Evolutionary conservation across 2,888 invertebrate genomes (phyloP), one percentile per base, ranked within the genome.

Genomic region (Plebejus argus): DNA sequence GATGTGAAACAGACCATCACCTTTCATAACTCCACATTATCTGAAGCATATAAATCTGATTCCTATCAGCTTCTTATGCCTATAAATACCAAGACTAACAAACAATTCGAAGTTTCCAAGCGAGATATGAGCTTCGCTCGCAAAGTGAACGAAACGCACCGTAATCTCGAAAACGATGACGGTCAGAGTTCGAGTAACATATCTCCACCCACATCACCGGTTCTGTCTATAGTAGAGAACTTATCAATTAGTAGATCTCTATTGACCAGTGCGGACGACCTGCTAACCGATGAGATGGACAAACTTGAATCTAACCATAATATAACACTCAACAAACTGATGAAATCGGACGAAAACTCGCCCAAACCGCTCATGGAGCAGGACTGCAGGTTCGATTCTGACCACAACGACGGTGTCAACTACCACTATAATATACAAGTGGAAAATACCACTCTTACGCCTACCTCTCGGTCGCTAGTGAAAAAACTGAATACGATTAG

Each of bases 151-250:
- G 72, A 45, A 28, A 71, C 49, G 20, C 0, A 18, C 1, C 10
- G 23, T 23, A 45, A 45, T 23, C 10, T 39, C 1, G 71, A 72
- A 77, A 77, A 77, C 70, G 81, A 72, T 28, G 82, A 84, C 20
- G 79, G 79, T 33, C 86, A 84, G 0, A 90, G 87, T 81, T 91
- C 91, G 0, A 93, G 91, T 79, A 90, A 84, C 78, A 79, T 90
- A 0, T 90, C 92, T 1, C 81, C 91, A 28, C 92, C 92, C 0
- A 80, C 87, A 39, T 94, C 93, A 23, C 93, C 93, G 3, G 93
- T 91, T 81, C 80, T 94, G 61, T 93, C 93, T 4, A 84, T 93
- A 12, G 93, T 93, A 4, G 93, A 93, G 85, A 91, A 90, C 78
- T 82, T 94, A 78, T 89, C 91, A 2, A 77, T 93, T 5, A 87